phyloP scores from a whole-genome alignment of 1,140 invertebrate species.

The Musca vetustissima region DNA sequence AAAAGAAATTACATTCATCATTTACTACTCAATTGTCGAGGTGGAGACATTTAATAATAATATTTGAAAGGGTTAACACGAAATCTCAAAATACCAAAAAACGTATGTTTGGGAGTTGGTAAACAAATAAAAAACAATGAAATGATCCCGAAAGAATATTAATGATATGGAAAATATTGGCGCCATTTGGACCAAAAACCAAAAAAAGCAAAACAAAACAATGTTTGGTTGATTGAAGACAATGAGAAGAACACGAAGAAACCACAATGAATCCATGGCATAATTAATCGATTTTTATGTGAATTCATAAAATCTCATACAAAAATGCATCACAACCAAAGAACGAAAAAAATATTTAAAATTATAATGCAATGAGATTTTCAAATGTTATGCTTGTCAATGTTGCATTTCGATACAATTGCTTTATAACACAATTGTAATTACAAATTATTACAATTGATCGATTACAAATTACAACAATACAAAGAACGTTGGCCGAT shows the following conservation, averaged over 20 bases:
- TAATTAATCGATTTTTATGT: constrained; percentile 16
- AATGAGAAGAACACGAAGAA: not conserved
- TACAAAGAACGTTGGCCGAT: not conserved
- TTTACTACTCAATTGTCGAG: not conserved
- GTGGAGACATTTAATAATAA: no score
- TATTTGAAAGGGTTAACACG: no score
- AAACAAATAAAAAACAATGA: not conserved
- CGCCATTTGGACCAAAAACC: not conserved
- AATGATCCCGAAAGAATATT: not conserved
- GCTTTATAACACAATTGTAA: not conserved
- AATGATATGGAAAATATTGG: constrained; percentile 15
- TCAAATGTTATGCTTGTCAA: constrained; percentile 11
- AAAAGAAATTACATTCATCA: constrained; percentile 12
- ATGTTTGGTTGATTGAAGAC: not conserved
- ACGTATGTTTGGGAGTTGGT: no score
- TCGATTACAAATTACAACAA: constrained; percentile 12
- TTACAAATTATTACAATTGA: constrained; percentile 7
- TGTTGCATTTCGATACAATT: not conserved
- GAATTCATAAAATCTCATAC: not conserved
- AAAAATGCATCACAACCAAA: not conserved
- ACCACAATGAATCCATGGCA: not conserved
- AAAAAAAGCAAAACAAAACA: not conserved
- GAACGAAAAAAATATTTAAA: constrained; percentile 2
- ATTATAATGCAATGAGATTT: constrained; percentile 10
- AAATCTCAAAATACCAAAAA: no score